A percentile compares a stretch with the other conserved stretches of the same genome.
Conservation (phyloP, 2,888 invertebrate species). For the Eupithecia insigniata region DNA sequence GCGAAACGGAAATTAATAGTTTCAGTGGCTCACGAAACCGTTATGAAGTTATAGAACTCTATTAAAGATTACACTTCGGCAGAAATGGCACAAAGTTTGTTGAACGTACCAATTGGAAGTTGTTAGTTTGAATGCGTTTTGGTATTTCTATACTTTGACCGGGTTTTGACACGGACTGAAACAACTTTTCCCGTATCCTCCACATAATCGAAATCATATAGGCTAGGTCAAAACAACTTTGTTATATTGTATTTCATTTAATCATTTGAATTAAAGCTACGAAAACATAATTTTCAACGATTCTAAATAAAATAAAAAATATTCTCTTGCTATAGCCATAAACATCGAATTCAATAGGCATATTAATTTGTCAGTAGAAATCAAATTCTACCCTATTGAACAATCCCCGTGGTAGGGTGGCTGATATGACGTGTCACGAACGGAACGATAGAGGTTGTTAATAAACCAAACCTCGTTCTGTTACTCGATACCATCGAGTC, state of each 20-base stretch:
- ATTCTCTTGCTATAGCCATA: neutral
- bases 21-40: neutral
- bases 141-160: neutral
- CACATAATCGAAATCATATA: neutral
- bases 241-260: neutral
- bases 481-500: neutral
- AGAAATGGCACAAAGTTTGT: neutral
- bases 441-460: neutral
- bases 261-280: neutral
- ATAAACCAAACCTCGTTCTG: neutral
- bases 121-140: neutral
- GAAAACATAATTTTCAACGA: neutral
- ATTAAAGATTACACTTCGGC: neutral
- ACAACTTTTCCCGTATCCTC: neutral
- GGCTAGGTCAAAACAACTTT: neutral
- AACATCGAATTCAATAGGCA: neutral
- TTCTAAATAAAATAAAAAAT: neutral
- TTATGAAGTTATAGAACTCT: neutral
- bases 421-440: neutral
- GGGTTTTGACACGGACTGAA: neutral
- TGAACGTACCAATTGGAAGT: neutral
- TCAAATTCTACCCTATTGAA: too few species aligned
- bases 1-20: constrained; percentile 2
- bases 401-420: too few species aligned
- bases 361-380: neutral